A percentile compares a stretch with the other conserved stretches of the same genome.
Conservation (phyloP, 2,888 invertebrate species). For the Microplitis manilae region DNA sequence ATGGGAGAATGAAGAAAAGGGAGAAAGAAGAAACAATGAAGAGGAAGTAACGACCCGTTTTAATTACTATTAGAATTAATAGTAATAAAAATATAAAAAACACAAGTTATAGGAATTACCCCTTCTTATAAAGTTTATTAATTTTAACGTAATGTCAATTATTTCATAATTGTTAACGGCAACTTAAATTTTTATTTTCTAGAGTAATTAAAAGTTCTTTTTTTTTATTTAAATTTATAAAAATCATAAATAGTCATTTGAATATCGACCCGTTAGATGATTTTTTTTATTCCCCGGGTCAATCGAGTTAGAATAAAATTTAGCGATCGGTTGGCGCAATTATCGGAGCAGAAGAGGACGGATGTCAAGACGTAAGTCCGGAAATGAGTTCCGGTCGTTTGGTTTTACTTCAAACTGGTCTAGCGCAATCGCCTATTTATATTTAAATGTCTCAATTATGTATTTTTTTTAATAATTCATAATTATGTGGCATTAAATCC, state of each 20-base stretch:
- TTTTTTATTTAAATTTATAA: neutral
- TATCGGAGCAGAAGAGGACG: slow-evolving; percentile 46
- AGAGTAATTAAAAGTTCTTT: neutral
- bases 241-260: neutral
- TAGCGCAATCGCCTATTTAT: slow-evolving; percentile 27
- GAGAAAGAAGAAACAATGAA: slow-evolving; percentile 47
- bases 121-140: neutral
- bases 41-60: slow-evolving; percentile 48
- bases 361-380: slow-evolving; percentile 60
- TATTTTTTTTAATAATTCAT: neutral
- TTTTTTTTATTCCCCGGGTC: neutral
- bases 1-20: slow-evolving; percentile 49
- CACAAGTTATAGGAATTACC: neutral
- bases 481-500: neutral
- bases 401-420: slow-evolving; percentile 30
- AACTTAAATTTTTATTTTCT: neutral
- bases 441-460: slow-evolving; percentile 14
- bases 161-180: neutral
- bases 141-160: neutral
- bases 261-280: too few species aligned
- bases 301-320: slow-evolving; percentile 12
- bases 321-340: slow-evolving; percentile 46
- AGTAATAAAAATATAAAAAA: slow-evolving; percentile 11
- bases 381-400: slow-evolving; percentile 63
- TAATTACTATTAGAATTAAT: slow-evolving; percentile 37